Base-by-base conservation (phyloP, 2,888 invertebrate species). In the Latrodectus elegans region DNA sequence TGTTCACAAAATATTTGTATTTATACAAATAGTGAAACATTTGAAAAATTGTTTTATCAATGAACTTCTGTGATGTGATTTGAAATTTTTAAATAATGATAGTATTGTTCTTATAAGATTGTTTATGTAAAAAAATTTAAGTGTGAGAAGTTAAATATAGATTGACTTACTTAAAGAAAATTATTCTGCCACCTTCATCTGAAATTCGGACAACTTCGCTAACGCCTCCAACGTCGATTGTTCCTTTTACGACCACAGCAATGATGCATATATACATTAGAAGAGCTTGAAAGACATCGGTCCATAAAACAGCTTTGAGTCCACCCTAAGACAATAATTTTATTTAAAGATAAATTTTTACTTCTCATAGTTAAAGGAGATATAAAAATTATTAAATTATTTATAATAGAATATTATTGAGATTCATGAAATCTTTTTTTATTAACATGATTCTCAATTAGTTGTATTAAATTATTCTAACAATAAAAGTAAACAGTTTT, bases 201-300 rank as follows among this genome's bases (percentile, higher is more conserved):
- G 97, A 96, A 60, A 95, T 94, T 0, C 93, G 91, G 94, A 96
- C 96, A 90, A 97, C 95, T 91, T 94, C 93, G 0, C 91, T 92
- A 67, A 97, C 91, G 12, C 96, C 95, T 11, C 96, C 96, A 1
- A 95, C 95, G 86, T 94, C 94, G 22, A 95, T 93, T 4, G 95
- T 94, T 1, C 96, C 96, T 92, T 96, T 95, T 49, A 96, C 93
- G 83, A 97, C 95, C 90, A 97, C 96, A 4, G 95, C 95, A 0
- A 95, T 91, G 85, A 96, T 95, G 65, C 97, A 95, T 17, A 95
- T 92, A 90, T 97, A 95, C 95, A 97, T 97, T n/a, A 97, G 95
- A 49, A 96, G 91, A 4, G 96, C 96, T 93, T 97, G 97, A 91
- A 97, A 96, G 15, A 97, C 96, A 92, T 97, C 97, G 55, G 97